Evolutionary conservation across 2,797 vertebrate genomes (phyloP), one percentile per base, ranked within the genome.

Genomic region (Erpetoichthys calabaricus): DNA sequence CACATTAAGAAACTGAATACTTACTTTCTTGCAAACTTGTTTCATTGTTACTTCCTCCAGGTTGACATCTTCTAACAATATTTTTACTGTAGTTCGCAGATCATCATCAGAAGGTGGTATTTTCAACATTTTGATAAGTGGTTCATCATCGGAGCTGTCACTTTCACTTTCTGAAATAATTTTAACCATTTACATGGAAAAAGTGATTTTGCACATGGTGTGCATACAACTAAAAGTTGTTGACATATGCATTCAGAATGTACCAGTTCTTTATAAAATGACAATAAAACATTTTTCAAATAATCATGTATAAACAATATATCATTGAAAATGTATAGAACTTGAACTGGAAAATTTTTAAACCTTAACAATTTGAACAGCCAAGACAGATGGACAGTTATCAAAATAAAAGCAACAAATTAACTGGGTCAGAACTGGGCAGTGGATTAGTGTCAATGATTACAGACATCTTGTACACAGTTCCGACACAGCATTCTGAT

Each of bases 21-120:
- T 65, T 70, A 96, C 95, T 85, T 86, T 81, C 80, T 92, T 91
- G 72, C 90, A 97, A 68, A 98, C 90, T 68, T 95, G 88, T 62
- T 98, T 98, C 95, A 98, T 97, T 63, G 94, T 98, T 68, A 94
- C 90, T 77, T 96, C 89, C 70, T 93, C 91, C 75, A 97, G 79
- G 69, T 97, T 80, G 47, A 88, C 92, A 66, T 81, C 85, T 64
- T 90, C 85, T 75, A 98, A 69, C 42, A 98, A 78, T 45, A 78
- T 81, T 73, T 86, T 85, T 44, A 98, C 82, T 2, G 89, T 89
- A 72, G 86, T 83, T 70, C 84, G 88, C 70, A 98, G 73, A 59
- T 97, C 89, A 64, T 93, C 87, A 70, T 97, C 85, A 1, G 79
- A 89, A 42, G 91, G 94, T 5, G 83, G 74, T 63, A 87, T 94